A percentile compares a stretch with the other conserved stretches of the same genome.
phyloP scores from a whole-genome alignment of 30 jellyfish, hydroid and myxozoan species.

The Cassiopea andromeda region DNA sequence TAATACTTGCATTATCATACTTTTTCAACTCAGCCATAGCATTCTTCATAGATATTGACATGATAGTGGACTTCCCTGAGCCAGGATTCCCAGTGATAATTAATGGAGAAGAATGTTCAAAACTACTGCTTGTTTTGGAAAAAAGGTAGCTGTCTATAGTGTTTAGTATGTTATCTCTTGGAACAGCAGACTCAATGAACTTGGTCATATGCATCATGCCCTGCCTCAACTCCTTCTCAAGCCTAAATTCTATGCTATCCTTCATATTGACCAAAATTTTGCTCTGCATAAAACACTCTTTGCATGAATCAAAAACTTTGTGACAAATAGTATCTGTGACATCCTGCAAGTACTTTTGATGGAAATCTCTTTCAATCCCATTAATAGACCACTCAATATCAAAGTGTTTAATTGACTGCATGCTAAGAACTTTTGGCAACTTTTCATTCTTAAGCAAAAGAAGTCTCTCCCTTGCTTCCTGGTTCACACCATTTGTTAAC shows the following conservation, averaged over 20 bases:
- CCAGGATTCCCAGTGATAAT: constrained; percentile 34
- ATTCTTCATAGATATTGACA: constrained; percentile 1
- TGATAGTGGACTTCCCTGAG: constrained; percentile 44
- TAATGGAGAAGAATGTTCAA: background rate
- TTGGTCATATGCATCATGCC: constrained; percentile 9
- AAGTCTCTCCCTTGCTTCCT: constrained; percentile 30
- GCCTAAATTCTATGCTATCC: background rate
- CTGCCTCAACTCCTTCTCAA: constrained; percentile 12
- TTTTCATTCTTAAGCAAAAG: constrained; percentile 20
- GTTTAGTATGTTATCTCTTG: background rate
- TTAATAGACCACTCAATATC: constrained; percentile 20
- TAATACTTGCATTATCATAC: background rate
- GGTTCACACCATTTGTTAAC: constrained; percentile 7
- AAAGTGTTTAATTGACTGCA: background rate
- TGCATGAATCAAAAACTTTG: constrained; percentile 19
- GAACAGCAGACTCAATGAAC: background rate
- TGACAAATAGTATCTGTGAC: constrained; percentile 36
- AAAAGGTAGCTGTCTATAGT: background rate
- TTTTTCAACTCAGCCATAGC: background rate
- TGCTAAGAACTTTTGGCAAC: constrained; percentile 10
- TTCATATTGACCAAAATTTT: background rate
- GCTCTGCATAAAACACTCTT: background rate
- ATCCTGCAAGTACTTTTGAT: constrained; percentile 13
- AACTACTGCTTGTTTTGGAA: background rate
- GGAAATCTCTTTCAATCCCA: constrained; percentile 19